Base-by-base conservation (phyloP, 1,140 invertebrate genomes). In the Dufourea novaeangliae region DNA sequence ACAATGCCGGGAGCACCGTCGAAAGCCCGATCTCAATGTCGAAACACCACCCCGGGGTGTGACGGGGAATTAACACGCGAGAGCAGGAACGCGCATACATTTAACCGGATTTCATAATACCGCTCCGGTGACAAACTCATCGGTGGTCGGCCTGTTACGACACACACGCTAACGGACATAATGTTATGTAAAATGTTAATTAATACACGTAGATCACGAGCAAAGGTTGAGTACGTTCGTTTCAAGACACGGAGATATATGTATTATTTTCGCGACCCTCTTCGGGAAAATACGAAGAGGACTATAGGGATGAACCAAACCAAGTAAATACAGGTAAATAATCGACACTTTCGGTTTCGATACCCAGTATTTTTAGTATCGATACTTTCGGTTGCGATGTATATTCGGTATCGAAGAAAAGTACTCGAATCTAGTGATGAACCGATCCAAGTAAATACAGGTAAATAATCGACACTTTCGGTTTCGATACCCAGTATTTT, bases 151-250 rank as follows among this genome's bases (percentile, higher is more conserved):
- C 22, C n/a, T 8, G 37, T 78, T 71, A 78, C 75, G 75, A 78
- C 75, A 78, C 59, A n/a, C 67, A 61, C 39, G 29, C 22, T 25
- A 37, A 46, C 67, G 52, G 63, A 39, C 52, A 25, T 12, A 41
- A 27, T 44, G 57, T 72, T 78, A 78, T 63, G 69, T 78, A 78
- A 78, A 78, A 78, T 72, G 59, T 72, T 72, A 78, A 78, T 78
- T 44, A 27, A 63, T 61, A 63, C 67, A 68, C 56, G 57, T 71
- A 29, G 27, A 32, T 32, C 37, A 22, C 37, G 37, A 44, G 25
- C 57, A 22, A 11, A 7, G 54, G n/a, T n/a, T n/a, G 25, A 75
- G n/a, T 25, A 41, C 37, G 25, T 20, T 11, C 59, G n/a, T n/a
- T 39, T 32, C 37, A 20, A n/a, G 32, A 6, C 17, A 39, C 27